phyloP scores from a whole-genome alignment of 2,888 invertebrate genomes.

The Germaria angustata region DNA sequence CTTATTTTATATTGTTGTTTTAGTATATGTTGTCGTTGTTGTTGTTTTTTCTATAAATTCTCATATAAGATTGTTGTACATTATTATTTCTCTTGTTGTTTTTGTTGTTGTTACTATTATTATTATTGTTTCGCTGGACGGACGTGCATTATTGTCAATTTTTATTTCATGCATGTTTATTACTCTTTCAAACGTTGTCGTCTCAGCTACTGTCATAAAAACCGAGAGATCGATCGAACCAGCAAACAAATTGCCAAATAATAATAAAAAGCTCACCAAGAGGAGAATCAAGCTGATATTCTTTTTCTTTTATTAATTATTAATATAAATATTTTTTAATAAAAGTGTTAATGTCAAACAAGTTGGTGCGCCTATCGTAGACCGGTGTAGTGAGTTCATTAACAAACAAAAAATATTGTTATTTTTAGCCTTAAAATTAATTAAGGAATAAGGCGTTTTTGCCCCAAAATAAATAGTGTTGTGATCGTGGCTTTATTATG shows the following conservation, averaged over 20 bases:
- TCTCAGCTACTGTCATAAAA: conserved; percentile 58
- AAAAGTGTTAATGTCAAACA: conserved; percentile 15
- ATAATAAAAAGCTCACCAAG: background rate
- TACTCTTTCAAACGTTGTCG: conserved; percentile 65
- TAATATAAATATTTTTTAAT: conserved; percentile 7
- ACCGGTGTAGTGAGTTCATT: background rate
- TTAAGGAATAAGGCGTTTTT: too few relatives aligned
- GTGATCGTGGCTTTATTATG: background rate
- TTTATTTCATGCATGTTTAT: conserved; percentile 56
- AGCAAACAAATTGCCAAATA: conserved; percentile 3
- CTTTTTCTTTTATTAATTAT: background rate
- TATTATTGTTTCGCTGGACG: conserved; percentile 23
- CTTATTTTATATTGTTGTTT: conserved; percentile 12
- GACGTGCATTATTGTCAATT: conserved; percentile 56
- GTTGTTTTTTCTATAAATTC: conserved; percentile 41
- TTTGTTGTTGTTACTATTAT: conserved; percentile 24
- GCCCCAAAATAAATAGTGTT: background rate
- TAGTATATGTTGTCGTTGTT: background rate
- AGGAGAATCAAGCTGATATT: background rate
- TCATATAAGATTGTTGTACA: conserved; percentile 45
- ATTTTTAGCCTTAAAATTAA: too few relatives aligned
- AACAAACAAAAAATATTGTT: background rate
- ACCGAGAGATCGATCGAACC: conserved; percentile 4
- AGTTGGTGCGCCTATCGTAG: background rate
- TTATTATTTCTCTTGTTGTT: conserved; percentile 18